Evolutionary conservation across 2,888 invertebrate species (phyloP).

Genomic region (Scaeva pyrastri): DNA sequence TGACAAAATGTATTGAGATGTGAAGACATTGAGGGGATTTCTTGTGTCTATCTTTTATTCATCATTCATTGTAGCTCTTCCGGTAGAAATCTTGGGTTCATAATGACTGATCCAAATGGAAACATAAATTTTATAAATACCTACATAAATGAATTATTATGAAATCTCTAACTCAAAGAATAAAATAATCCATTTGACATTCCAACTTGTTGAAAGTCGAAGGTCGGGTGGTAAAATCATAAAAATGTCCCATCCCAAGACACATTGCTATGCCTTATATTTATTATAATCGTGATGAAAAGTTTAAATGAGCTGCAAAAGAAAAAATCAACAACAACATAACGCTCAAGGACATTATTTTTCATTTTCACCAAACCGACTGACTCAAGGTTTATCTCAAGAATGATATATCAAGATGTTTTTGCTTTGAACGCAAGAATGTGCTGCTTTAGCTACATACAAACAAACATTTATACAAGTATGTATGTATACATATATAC

Average conservation of each 20-base stretch:
- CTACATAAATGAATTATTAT: not conserved
- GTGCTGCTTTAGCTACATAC: no score
- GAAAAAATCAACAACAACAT: not conserved
- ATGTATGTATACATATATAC: not conserved
- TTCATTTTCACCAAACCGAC: constrained; percentile 20
- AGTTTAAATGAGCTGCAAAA: not conserved
- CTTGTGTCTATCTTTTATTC: no score
- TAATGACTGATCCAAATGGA: no score
- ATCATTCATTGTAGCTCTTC: no score
- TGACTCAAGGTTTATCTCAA: constrained; percentile 66
- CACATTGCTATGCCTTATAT: constrained; percentile 10
- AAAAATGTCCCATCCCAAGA: constrained; percentile 30
- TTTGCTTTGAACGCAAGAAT: constrained; percentile 43
- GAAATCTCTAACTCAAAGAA: not conserved
- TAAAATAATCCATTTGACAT: constrained; percentile 9
- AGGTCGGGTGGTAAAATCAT: constrained; percentile 10
- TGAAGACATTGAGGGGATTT: no score
- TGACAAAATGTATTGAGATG: no score
- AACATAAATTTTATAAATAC: no score
- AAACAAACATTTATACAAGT: not conserved
- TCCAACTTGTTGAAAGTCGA: constrained; percentile 49
- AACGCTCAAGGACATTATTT: constrained; percentile 48
- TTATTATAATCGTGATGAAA: constrained; percentile 14
- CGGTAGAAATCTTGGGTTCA: no score
- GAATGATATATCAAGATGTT: constrained; percentile 49